Evolutionary conservation across 2,888 invertebrate species (phyloP).

Genomic region (Lasioglossum oenotherae): DNA sequence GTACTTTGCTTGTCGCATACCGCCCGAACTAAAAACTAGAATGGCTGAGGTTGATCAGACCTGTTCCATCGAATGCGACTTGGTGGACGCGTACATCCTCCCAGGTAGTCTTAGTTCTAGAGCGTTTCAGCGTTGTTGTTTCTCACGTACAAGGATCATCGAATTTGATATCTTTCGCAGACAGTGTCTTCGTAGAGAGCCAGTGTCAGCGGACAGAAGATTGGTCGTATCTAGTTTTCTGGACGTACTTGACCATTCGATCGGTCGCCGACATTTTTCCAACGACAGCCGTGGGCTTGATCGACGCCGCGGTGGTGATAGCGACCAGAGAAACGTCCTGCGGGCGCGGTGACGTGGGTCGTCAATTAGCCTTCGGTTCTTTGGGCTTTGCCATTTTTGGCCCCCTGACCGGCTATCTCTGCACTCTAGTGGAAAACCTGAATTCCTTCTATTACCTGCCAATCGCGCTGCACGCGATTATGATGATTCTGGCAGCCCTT

Average conservation of each 20-base stretch:
- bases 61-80: slow-evolving; percentile 90
- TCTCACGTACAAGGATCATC: not conserved
- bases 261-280: slow-evolving; percentile 91
- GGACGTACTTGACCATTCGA: slow-evolving; percentile 89
- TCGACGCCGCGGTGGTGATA: slow-evolving; percentile 92
- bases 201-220: slow-evolving; percentile 88
- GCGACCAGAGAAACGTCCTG: slow-evolving; percentile 92
- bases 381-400: slow-evolving; percentile 90
- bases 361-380: slow-evolving; percentile 91
- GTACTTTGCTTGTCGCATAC: slow-evolving; percentile 86
- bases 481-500: slow-evolving; percentile 86
- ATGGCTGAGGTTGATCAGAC: slow-evolving; percentile 82
- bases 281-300: slow-evolving; percentile 89
- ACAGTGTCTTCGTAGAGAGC: slow-evolving; percentile 88
- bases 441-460: slow-evolving; percentile 86
- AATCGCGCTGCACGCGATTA: slow-evolving; percentile 85
- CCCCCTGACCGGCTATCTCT: slow-evolving; percentile 85
- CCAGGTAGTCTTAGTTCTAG: slow-evolving; percentile 48
- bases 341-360: slow-evolving; percentile 92
- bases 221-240: slow-evolving; percentile 87
- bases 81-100: slow-evolving; percentile 89
- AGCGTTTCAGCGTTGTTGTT: not conserved
- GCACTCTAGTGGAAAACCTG: slow-evolving; percentile 72
- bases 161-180: slow-evolving; percentile 69
- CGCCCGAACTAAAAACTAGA: slow-evolving; percentile 82